phyloP scores from a whole-genome alignment of 2,797 vertebrate species.

The Myotis myotis region DNA sequence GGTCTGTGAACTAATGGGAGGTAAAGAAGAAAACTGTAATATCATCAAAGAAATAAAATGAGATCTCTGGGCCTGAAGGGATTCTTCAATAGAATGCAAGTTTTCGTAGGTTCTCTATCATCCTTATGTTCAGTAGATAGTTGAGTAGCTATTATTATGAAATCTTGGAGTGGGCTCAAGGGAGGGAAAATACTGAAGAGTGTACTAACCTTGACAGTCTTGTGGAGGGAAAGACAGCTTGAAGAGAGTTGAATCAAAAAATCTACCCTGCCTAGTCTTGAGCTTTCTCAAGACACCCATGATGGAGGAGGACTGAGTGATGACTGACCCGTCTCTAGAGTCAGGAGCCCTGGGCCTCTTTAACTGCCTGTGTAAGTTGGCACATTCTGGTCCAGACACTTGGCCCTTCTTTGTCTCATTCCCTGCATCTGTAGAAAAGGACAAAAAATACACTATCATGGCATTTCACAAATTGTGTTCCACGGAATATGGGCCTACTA shows the following conservation, averaged over 20 bases:
- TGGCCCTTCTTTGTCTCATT: neutral
- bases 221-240: neutral
- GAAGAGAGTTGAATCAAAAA: neutral
- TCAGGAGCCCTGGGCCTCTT: neutral
- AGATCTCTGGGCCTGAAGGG: neutral
- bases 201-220: neutral
- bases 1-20: neutral
- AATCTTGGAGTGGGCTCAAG: neutral
- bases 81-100: neutral
- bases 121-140: neutral
- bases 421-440: neutral
- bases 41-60: neutral
- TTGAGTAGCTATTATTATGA: neutral
- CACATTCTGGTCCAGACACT: neutral
- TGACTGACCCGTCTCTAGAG: rapidly evolving
- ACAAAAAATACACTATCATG: neutral
- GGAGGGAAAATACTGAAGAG: neutral
- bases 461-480: neutral
- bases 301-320: neutral
- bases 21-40: neutral
- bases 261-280: neutral
- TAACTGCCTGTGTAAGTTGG: neutral
- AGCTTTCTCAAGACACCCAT: neutral
- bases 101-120: neutral
- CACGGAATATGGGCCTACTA: neutral